Evolutionary conservation across 2,113 vertebrate species (phyloP).

Genomic region (Megalops atlanticus): DNA sequence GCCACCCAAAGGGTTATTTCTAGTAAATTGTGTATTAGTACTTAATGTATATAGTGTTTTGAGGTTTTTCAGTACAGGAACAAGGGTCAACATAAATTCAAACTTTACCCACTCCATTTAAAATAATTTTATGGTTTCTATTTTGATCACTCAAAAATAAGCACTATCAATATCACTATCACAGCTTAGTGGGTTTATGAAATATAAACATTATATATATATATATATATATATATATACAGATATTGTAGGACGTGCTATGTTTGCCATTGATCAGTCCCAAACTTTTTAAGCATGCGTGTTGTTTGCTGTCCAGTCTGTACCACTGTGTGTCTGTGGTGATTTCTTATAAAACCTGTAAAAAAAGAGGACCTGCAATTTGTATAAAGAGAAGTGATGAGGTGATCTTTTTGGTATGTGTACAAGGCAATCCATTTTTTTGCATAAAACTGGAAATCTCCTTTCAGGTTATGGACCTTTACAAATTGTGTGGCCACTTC

Average conservation of each 20-base stretch:
- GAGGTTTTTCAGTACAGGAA: constrained; percentile 25
- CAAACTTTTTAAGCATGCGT: constrained; percentile 16
- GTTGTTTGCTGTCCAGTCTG: constrained; percentile 11
- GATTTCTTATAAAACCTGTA: constrained; percentile 29
- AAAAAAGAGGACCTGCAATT: constrained; percentile 38
- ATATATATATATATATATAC: constrained; percentile 2
- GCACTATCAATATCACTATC: background rate
- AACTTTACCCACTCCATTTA: constrained; percentile 2
- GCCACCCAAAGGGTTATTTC: background rate
- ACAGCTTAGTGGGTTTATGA: background rate
- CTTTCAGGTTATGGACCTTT: background rate
- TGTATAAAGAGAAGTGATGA: constrained; percentile 42
- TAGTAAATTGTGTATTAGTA: constrained; percentile 26
- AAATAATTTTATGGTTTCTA: background rate
- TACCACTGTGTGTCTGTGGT: constrained; percentile 32
- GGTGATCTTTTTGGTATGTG: constrained; percentile 20
- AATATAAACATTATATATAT: constrained; percentile 1
- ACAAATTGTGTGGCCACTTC: no score
- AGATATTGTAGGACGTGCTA: background rate
- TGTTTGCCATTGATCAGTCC: background rate
- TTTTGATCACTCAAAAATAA: background rate
- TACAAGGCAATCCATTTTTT: background rate
- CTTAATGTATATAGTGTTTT: constrained; percentile 39
- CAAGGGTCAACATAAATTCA: constrained; percentile 37
- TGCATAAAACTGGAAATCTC: background rate